These are phyloP conservation scores for Tetramorium parvispinum DNA, from an alignment of 1,140 invertebrate species.

Conservation along the genomic window DNA sequence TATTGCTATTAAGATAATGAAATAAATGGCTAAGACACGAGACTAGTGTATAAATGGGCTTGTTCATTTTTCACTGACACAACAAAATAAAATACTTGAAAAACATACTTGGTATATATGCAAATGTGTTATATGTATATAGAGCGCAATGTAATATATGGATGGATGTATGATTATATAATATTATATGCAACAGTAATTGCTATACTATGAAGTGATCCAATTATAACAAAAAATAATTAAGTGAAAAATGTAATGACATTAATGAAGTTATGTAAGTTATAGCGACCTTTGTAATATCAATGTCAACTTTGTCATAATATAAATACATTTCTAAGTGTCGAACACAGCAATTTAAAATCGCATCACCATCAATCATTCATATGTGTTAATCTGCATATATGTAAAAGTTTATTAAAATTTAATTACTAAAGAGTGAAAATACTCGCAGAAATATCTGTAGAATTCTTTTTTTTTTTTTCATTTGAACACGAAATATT, in stretches of 20 bases:
- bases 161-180: neutral
- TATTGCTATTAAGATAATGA: neutral
- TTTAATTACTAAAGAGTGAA: conserved; percentile 4
- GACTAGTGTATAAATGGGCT: conserved; percentile 40
- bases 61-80: conserved; percentile 16
- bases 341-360: neutral
- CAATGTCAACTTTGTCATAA: neutral
- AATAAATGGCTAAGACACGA: conserved; percentile 24
- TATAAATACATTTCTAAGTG: neutral
- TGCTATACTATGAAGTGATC: neutral
- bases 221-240: neutral
- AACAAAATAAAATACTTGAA: conserved; percentile 15
- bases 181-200: conserved; percentile 2
- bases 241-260: neutral
- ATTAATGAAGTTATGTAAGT: neutral
- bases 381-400: neutral
- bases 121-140: neutral
- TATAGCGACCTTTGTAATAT: neutral
- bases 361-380: neutral
- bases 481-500: conserved; percentile 4
- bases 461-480: neutral
- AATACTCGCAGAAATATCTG: neutral
- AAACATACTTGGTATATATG: neutral
- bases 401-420: conserved; percentile 3
- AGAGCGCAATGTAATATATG: neutral